Evolutionary conservation across 2,113 vertebrate genomes (phyloP).

Genomic region (Columba livia): DNA sequence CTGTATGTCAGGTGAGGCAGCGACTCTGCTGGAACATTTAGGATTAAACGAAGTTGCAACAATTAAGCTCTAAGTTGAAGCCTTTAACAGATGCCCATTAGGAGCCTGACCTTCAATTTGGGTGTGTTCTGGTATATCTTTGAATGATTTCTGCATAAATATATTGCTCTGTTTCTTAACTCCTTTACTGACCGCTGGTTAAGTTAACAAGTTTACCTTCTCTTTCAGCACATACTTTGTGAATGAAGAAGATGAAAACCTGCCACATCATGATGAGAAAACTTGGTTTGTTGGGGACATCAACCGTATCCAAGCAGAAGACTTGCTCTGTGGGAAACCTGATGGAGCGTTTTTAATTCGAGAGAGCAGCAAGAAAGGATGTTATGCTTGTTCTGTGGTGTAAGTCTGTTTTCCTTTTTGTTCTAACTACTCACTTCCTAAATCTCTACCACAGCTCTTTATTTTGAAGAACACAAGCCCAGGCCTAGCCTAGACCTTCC

Average conservation of each 20-base stretch:
- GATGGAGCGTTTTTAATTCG: slow-evolving; percentile 95
- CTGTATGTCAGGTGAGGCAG: background rate
- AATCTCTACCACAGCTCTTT: background rate
- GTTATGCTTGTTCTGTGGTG: slow-evolving; percentile 98
- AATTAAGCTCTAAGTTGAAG: background rate
- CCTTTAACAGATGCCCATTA: background rate
- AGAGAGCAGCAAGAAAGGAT: slow-evolving; percentile 96
- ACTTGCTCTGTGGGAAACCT: slow-evolving; percentile 90
- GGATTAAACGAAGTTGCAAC: background rate
- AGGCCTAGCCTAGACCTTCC: background rate
- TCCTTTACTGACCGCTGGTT: background rate
- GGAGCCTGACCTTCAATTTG: background rate
- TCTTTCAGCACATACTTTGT: slow-evolving; percentile 85
- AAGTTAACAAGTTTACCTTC: background rate
- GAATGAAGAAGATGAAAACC: slow-evolving; percentile 89
- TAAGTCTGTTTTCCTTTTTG: slow-evolving; percentile 77
- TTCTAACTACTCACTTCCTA: background rate
- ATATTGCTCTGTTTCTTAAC: background rate
- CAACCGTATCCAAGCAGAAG: slow-evolving; percentile 91
- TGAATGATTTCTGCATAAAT: background rate
- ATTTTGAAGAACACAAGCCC: background rate
- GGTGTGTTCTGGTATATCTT: background rate
- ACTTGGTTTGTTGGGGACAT: slow-evolving; percentile 96
- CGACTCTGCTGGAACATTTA: background rate
- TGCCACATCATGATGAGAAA: slow-evolving; percentile 92